These are phyloP conservation scores for Agrilus cyanescens DNA, from an alignment of 2,888 invertebrate species.

Conservation along the genomic window DNA sequence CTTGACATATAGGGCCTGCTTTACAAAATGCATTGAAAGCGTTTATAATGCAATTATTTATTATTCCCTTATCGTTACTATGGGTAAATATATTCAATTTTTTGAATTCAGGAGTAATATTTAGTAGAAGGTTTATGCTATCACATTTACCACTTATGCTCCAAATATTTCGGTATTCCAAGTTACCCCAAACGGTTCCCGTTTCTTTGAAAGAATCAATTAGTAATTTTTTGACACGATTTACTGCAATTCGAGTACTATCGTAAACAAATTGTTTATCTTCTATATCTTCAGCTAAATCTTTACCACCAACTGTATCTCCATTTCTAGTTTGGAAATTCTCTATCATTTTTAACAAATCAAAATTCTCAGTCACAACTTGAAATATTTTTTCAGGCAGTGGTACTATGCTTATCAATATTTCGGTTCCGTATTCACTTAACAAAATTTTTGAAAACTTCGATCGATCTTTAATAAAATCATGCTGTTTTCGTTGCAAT, in stretches of 20 bases:
- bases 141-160: constrained; percentile 82
- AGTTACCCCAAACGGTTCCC: constrained; percentile 35
- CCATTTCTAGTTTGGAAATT: constrained; percentile 23
- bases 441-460: constrained; percentile 11
- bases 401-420: constrained; percentile 67
- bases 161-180: constrained; percentile 58
- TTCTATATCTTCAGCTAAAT: constrained; percentile 28
- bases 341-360: constrained; percentile 54
- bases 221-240: constrained; percentile 42
- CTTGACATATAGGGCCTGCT: constrained; percentile 92
- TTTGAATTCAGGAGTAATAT: constrained; percentile 58
- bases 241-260: constrained; percentile 12
- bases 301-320: constrained; percentile 16
- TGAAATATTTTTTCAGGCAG: constrained; percentile 59
- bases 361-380: constrained; percentile 57
- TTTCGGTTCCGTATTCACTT: constrained; percentile 22
- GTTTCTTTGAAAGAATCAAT: constrained; percentile 46
- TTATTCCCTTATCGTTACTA: constrained; percentile 38
- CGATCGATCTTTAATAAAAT: constrained; percentile 61
- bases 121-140: constrained; percentile 82
- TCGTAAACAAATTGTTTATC: constrained; percentile 15
- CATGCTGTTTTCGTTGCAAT: constrained; percentile 60
- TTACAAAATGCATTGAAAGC: constrained; percentile 74
- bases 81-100: constrained; percentile 42
- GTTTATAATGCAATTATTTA: constrained; percentile 71